phyloP scores from a whole-genome alignment of 2,888 invertebrate genomes.

The Heliconius sara region DNA sequence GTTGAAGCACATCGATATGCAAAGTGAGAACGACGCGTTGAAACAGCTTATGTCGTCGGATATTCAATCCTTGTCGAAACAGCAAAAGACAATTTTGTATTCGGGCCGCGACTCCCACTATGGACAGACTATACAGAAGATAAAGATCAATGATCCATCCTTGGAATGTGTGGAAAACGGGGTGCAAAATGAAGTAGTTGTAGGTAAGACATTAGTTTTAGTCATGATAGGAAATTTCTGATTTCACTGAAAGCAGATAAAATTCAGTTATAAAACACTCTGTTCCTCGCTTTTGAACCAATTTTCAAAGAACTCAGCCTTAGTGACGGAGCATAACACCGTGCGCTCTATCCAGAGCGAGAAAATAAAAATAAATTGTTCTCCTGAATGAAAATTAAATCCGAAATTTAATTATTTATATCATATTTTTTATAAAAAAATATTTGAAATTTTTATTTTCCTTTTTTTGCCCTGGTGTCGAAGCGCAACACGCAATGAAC shows the following conservation, averaged over 20 bases:
- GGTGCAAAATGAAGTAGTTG: conserved; percentile 56
- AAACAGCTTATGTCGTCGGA: conserved; percentile 74
- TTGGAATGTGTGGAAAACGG: conserved; percentile 59
- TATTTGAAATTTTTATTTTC: no score
- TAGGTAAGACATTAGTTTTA: conserved; percentile 56
- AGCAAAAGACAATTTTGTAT: conserved; percentile 72
- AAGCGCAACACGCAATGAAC: no score
- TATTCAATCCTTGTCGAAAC: conserved; percentile 67
- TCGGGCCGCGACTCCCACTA: conserved; percentile 66
- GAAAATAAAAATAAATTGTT: neutral
- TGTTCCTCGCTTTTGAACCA: neutral
- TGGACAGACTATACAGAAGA: conserved; percentile 76
- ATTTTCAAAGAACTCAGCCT: neutral
- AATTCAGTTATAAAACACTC: neutral
- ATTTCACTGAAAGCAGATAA: neutral
- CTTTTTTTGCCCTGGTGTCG: no score
- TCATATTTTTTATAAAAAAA: no score
- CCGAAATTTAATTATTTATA: neutral
- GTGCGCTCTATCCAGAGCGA: neutral
- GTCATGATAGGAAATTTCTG: no score
- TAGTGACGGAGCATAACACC: no score
- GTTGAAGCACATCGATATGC: conserved; percentile 57
- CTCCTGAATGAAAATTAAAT: neutral
- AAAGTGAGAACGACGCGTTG: conserved; percentile 66
- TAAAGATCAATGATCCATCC: conserved; percentile 66